phyloP scores from a whole-genome alignment of 1,140 invertebrate species.

The Matsumurasca onukii region DNA sequence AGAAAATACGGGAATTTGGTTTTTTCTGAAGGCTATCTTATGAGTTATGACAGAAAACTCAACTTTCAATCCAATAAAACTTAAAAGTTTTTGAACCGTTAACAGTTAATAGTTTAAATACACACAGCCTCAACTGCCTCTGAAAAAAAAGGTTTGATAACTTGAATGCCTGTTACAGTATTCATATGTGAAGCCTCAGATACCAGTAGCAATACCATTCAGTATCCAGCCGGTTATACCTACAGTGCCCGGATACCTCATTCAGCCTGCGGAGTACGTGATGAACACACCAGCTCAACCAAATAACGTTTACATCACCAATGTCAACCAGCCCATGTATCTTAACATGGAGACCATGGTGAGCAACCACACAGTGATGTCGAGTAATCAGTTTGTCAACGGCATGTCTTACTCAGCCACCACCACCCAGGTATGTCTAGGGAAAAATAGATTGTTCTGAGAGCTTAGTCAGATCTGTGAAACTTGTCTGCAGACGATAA shows the following conservation, averaged over 20 bases:
- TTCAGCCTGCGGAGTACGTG: constrained; percentile 62
- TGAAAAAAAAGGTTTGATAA: too few species aligned
- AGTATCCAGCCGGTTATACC: constrained; percentile 51
- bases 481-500: too few species aligned
- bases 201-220: constrained; percentile 50
- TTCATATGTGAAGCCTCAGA: constrained; percentile 58
- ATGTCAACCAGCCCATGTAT: constrained; percentile 65
- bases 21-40: too few species aligned
- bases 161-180: too few species aligned
- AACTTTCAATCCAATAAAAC: too few species aligned
- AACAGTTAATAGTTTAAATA: too few species aligned
- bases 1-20: too few species aligned
- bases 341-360: constrained; percentile 81
- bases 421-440: constrained; percentile 77
- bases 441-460: too few species aligned
- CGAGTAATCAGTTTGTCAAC: constrained; percentile 76
- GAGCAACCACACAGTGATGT: constrained; percentile 83
- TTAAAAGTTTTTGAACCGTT: too few species aligned
- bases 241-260: constrained; percentile 58
- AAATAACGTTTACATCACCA: constrained; percentile 54
- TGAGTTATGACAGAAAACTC: too few species aligned
- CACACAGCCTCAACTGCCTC: too few species aligned
- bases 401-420: constrained; percentile 63
- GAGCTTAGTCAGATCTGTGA: too few species aligned
- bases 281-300: constrained; percentile 53